Conservation (phyloP, 2,113 vertebrate genomes). For the Trogon melanurus region DNA sequence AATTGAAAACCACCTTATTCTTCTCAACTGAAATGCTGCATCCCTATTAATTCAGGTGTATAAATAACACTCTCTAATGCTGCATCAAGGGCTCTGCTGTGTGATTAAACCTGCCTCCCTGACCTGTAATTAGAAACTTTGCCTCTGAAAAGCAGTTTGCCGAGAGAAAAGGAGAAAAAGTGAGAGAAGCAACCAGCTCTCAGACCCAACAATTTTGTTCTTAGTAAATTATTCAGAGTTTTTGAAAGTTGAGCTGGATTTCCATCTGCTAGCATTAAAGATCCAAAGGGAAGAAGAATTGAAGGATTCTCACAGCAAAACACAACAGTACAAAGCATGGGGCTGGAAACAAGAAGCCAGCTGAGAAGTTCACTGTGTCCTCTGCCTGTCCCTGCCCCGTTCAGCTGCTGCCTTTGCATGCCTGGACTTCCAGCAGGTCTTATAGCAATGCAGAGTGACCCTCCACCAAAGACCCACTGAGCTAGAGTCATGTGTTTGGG, state of each 20-base stretch:
- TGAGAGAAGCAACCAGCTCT: constrained; percentile 58
- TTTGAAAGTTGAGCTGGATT: constrained; percentile 66
- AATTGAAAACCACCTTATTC: constrained; percentile 70
- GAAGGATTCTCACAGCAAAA: constrained; percentile 37
- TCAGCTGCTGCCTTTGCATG: not conserved
- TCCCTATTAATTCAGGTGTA: constrained; percentile 76
- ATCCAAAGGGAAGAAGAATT: constrained; percentile 42
- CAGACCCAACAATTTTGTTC: constrained; percentile 76
- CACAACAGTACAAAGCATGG: not conserved
- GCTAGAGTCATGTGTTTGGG: not conserved
- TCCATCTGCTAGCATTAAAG: constrained; percentile 57
- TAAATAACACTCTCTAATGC: constrained; percentile 67
- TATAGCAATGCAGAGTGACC: not conserved
- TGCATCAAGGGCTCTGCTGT: constrained; percentile 69
- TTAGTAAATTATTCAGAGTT: constrained; percentile 79
- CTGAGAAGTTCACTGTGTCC: not conserved
- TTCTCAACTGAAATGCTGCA: constrained; percentile 68
- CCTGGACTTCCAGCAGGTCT: not conserved
- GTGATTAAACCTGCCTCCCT: constrained; percentile 64
- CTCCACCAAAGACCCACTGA: not conserved
- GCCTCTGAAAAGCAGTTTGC: constrained; percentile 71
- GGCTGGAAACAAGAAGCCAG: not conserved
- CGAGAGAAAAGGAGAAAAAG: constrained; percentile 58
- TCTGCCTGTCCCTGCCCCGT: not conserved
- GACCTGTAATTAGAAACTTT: constrained; percentile 85